Base-by-base conservation (phyloP, 2,888 invertebrate genomes). In the Sepioteuthis lessoniana region DNA sequence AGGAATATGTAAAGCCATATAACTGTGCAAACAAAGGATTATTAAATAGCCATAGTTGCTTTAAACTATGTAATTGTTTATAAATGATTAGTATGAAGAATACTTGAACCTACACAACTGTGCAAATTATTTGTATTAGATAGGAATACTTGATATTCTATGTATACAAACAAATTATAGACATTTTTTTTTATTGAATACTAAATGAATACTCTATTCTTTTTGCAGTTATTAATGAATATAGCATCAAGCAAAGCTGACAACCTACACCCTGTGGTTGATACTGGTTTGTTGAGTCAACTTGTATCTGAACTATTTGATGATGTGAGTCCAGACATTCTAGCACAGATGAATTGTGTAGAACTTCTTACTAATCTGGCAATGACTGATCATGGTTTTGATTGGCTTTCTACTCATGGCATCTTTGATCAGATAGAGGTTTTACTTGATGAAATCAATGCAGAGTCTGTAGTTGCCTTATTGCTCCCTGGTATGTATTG, bases 281-380 rank as follows among this genome's bases (percentile, higher is more conserved):
- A 98, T 28, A 97, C 98, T 94, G 98, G 98, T 35, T 98, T 98
- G 93, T 97, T 99, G 90, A 97, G 98, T 35, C 98, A 98, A 94
- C 98, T 99, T 96, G 96, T 98, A 37, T 97, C 97, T 50, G 98
- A 98, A 96, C 96, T 98, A 38, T 97, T 98, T 93, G 92, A 47
- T 5, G 92, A 92, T 10, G 31, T 21, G 0, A 98, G 98, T 92
- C 97, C 98, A 95, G 99, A 99, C 97, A 97, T 98, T 90, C 97
- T 99, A 93, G 97, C 98, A 91, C 98, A 98, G 97, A 97, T 99
- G 94, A 99, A 98, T 97, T 98, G 98, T 94, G 97, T 99, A 94
- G 98, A 99, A 97, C 97, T 98, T 91, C 96, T 99, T 90, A 98
- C 98, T 0, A 98, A 98, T 93, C 97, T 99, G 92, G 98, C 98